Percentiles rank a stretch among this genome's conserved stretches.
Conservation (phyloP, 2,888 invertebrate species). For the Andrena trimmerana region DNA sequence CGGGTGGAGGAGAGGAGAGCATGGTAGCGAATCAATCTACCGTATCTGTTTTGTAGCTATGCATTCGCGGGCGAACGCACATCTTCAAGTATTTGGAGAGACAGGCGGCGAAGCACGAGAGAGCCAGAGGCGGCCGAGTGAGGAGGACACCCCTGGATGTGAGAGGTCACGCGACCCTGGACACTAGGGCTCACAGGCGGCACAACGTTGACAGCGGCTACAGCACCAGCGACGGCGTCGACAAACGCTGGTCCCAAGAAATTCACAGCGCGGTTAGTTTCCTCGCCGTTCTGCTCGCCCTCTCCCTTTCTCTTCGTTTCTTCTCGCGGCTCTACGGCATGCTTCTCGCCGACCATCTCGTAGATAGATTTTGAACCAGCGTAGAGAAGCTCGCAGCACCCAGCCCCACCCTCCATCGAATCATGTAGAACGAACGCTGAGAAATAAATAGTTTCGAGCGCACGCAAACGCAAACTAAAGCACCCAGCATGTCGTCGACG, state of each 20-base stretch:
- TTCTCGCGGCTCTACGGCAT: constrained; percentile 32
- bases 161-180: constrained; percentile 86
- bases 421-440: constrained; percentile 20
- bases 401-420: background rate
- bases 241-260: constrained; percentile 94
- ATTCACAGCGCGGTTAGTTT: constrained; percentile 85
- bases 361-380: background rate
- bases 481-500: constrained; percentile 22
- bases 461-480: constrained; percentile 5
- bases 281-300: constrained; percentile 62
- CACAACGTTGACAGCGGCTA: constrained; percentile 96
- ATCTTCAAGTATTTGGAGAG: constrained; percentile 97
- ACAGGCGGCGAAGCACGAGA: constrained; percentile 91
- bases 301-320: constrained; percentile 58
- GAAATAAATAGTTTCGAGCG: background rate
- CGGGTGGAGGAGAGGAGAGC: no score
- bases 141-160: constrained; percentile 85
- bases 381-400: background rate
- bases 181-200: constrained; percentile 86
- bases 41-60: constrained; percentile 87
- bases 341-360: constrained; percentile 12
- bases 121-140: constrained; percentile 85
- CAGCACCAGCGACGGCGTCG: constrained; percentile 93
- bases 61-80: constrained; percentile 96
- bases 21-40: no score